phyloP scores from a whole-genome alignment of 2,797 vertebrate genomes.

The Danio albolineatus region DNA sequence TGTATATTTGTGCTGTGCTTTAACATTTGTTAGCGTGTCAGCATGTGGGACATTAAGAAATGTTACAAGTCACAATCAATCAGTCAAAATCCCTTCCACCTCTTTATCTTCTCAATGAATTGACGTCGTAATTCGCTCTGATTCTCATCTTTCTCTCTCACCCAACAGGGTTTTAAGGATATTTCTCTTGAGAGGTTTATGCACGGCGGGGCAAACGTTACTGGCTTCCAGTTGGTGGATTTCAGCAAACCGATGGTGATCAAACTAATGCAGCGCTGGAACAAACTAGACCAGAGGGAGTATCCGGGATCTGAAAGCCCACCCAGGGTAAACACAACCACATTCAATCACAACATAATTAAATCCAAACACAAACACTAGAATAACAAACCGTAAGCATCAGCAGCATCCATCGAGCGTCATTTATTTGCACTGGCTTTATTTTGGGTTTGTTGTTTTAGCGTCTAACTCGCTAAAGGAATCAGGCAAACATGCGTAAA shows the following conservation, averaged over 20 bases:
- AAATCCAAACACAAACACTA: neutral
- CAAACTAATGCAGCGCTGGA: constrained; percentile 98
- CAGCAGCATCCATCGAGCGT: neutral
- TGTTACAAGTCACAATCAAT: constrained; percentile 7
- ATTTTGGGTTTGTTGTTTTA: neutral
- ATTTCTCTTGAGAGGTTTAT: constrained; percentile 98
- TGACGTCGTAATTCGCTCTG: neutral
- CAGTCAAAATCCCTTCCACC: neutral
- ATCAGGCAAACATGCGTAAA: neutral
- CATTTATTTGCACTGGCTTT: neutral
- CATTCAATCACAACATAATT: neutral
- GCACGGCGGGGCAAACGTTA: constrained; percentile 97
- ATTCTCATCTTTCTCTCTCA: neutral
- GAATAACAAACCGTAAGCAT: neutral
- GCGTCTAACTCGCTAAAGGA: neutral
- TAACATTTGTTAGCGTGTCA: constrained; percentile 19
- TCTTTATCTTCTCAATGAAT: constrained; percentile 11
- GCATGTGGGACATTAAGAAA: constrained; percentile 25
- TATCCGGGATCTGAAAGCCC: constrained; percentile 97
- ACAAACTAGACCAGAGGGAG: constrained; percentile 97
- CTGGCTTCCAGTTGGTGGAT: constrained; percentile 97
- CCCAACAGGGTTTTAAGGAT: constrained; percentile 93
- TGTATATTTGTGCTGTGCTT: constrained; percentile 4
- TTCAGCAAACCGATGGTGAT: constrained; percentile 95
- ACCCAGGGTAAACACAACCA: constrained; percentile 85